Evolutionary conservation across 1,140 invertebrate species (phyloP).

Genomic region (Gonatopus flavifemur): DNA sequence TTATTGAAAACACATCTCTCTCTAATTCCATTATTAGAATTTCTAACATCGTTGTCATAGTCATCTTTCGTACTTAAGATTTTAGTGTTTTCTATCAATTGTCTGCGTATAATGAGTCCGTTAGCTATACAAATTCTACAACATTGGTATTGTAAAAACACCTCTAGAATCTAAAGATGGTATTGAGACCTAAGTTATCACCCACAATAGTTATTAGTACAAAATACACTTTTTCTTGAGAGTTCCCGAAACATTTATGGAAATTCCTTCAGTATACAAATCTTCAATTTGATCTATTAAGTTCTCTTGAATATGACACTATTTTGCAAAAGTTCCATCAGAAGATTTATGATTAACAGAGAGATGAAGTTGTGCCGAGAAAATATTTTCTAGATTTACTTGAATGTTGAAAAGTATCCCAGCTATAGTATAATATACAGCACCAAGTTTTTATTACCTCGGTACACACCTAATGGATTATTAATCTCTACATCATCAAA

Average conservation of each 20-base stretch:
- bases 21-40: conserved; percentile 5
- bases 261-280: neutral
- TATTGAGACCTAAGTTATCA: no score
- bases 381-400: conserved; percentile 20
- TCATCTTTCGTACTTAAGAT: conserved; percentile 10
- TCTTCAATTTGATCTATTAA: conserved; percentile 2
- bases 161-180: neutral
- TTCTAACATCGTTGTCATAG: conserved; percentile 8
- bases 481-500: neutral
- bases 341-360: conserved; percentile 17
- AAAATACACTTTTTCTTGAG: neutral
- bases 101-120: neutral
- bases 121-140: conserved; percentile 6
- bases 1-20: conserved; percentile 14
- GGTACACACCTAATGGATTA: neutral
- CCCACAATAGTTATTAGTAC: neutral
- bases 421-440: neutral
- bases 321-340: no score
- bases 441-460: neutral
- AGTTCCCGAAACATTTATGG: neutral
- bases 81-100: conserved; percentile 7
- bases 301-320: neutral
- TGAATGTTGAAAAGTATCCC: neutral
- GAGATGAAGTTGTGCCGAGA: conserved; percentile 15
- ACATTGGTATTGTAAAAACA: neutral